phyloP scores from a whole-genome alignment of 2,113 vertebrate genomes.

The Ardeotis arabs region DNA sequence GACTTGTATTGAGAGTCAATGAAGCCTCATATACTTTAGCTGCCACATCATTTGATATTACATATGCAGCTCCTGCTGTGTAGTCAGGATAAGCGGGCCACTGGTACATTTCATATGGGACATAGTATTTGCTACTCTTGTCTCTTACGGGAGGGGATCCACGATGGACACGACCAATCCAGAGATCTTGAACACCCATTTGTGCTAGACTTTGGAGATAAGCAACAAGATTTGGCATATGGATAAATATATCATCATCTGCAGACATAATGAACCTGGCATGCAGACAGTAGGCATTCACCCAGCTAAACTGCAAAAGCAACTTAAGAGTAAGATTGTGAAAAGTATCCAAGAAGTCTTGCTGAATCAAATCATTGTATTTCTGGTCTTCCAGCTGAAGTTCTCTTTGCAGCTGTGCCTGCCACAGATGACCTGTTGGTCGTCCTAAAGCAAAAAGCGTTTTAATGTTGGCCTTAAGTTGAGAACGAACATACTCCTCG shows the following conservation, averaged over 20 bases:
- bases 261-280: conserved; percentile 93
- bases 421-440: conserved; percentile 6
- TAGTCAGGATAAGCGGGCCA: conserved; percentile 94
- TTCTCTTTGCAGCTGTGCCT: conserved; percentile 62
- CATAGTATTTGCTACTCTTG: conserved; percentile 89
- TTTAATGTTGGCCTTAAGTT: conserved; percentile 82
- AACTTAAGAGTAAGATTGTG: conserved; percentile 92
- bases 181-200: conserved; percentile 80
- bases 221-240: conserved; percentile 88
- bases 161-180: conserved; percentile 90
- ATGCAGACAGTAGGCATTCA: conserved; percentile 83
- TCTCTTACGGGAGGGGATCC: conserved; percentile 86
- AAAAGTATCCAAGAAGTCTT: conserved; percentile 91
- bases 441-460: conserved; percentile 86
- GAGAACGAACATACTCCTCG: conserved; percentile 73
- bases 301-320: conserved; percentile 91
- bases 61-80: conserved; percentile 89
- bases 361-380: conserved; percentile 87
- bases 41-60: conserved; percentile 87
- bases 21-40: conserved; percentile 88
- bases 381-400: conserved; percentile 79
- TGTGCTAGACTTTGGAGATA: conserved; percentile 81
- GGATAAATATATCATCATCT: conserved; percentile 94
- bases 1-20: conserved; percentile 83
- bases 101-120: conserved; percentile 88